Evolutionary conservation across 92 coral and sea anemone genomes (phyloP), one percentile per base, ranked within the genome.

Genomic region (Zoanthus solanderi): DNA sequence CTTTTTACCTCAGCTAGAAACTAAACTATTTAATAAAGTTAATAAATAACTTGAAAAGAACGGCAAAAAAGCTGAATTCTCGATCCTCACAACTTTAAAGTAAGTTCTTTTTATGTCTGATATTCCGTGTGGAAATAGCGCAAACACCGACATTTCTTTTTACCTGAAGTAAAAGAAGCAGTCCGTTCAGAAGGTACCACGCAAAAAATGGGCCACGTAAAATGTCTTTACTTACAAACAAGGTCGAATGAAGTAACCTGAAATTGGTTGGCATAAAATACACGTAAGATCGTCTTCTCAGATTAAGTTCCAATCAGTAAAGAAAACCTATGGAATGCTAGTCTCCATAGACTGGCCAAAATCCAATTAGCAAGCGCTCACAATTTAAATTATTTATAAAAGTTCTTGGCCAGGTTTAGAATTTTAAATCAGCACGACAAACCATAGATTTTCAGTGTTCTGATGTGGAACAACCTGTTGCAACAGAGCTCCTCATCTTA

Each of bases 101-200:
- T 11, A 50, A 7, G 12, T 50, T 50, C 56, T 11, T 65, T 65
- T 54, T 58, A 32, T 63, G 67, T 66, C 60, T 81, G 63, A 81
- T 81, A 66, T 66, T 44, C 75, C 16, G 61, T 81, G 85, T 81
- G 85, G 75, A 81, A 61, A n/a, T 67, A 81, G 75, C 85, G 75
- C 85, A 81, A 81, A 81, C 85, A 81, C 74, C 74, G 75, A 81
- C 74, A 66, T 47, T 81, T 76, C 82, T 50, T 81, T 67, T 80
- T 80, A 80, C 85, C 75, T 67, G 85, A 63, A 65, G 75, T 47
- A 63, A 81, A 81, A 81, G 75, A 46, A 81, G 85, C 85, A 81
- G 42, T 81, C 85, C 85, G 12, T 81, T 81, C 85, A 81, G 85
- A 66, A 81, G 85, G 75, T 81, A 81, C 85, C 85, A 81, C 65